Percentiles rank a stretch among this genome's conserved stretches.
phyloP scores from a whole-genome alignment of 2,797 vertebrate species.

The Tapera naevia region DNA sequence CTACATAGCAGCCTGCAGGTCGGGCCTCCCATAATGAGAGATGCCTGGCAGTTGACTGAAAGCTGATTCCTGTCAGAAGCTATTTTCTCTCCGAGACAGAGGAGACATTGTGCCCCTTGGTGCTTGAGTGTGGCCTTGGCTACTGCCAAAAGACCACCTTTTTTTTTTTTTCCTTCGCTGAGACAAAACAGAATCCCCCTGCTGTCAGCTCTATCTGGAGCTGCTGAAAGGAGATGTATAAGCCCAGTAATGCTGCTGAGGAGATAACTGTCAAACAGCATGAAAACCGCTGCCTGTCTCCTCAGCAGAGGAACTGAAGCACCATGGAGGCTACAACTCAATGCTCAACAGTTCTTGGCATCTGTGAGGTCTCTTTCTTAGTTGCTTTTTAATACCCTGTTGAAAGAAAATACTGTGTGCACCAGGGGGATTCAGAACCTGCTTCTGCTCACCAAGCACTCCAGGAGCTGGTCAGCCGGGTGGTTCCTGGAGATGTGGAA shows the following conservation, averaged over 20 bases:
- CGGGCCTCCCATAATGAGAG: slow-evolving; percentile 75
- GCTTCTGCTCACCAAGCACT: neutral
- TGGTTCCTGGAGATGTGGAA: slow-evolving; percentile 12
- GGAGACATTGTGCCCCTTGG: slow-evolving; percentile 78
- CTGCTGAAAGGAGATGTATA: slow-evolving; percentile 77
- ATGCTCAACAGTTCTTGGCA: slow-evolving; percentile 76
- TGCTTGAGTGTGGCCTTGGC: slow-evolving; percentile 79
- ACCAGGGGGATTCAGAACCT: slow-evolving; percentile 37
- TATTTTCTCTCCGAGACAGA: slow-evolving; percentile 81
- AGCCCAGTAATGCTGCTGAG: slow-evolving; percentile 71
- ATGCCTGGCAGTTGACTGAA: slow-evolving; percentile 80
- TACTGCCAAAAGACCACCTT: slow-evolving; percentile 80
- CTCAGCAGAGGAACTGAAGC: slow-evolving; percentile 64
- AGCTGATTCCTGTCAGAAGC: slow-evolving; percentile 83
- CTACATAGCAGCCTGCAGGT: slow-evolving; percentile 64
- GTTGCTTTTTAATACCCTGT: slow-evolving; percentile 55
- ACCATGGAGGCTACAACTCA: slow-evolving; percentile 80
- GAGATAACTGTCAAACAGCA: slow-evolving; percentile 79
- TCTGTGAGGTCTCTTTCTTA: slow-evolving; percentile 65
- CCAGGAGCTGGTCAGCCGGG: neutral
- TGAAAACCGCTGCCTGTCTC: slow-evolving; percentile 77
- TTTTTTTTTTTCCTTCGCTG: slow-evolving; percentile 66
- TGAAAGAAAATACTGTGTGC: slow-evolving; percentile 59
- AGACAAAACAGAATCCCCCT: slow-evolving; percentile 81
- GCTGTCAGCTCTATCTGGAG: slow-evolving; percentile 75